phyloP scores from a whole-genome alignment of 1,140 invertebrate species.

The Hylyphantes graminicola region DNA sequence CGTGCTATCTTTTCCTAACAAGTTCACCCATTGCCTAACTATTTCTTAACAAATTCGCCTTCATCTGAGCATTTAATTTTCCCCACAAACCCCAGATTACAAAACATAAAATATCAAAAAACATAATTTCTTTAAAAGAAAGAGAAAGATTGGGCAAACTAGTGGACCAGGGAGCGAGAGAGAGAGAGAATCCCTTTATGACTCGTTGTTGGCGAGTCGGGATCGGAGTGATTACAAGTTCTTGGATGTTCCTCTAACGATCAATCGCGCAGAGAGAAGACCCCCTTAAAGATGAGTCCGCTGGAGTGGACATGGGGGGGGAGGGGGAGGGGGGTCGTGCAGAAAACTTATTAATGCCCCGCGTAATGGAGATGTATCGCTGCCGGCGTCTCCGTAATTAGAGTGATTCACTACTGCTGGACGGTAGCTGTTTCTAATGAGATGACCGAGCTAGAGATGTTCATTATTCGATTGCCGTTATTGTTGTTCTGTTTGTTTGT shows the following conservation, averaged over 20 bases:
- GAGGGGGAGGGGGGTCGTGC: constrained; percentile 35
- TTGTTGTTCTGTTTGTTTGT: constrained; percentile 46
- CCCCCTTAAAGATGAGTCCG: constrained; percentile 53
- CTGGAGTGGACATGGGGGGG: constrained; percentile 41
- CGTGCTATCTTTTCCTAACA: no score
- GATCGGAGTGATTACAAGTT: constrained; percentile 46
- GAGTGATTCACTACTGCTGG: constrained; percentile 44
- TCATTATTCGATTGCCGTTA: constrained; percentile 56
- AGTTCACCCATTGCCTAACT: no score
- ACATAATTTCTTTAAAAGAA: no score
- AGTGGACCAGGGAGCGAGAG: no score
- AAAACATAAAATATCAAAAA: no score
- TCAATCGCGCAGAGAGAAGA: constrained; percentile 38
- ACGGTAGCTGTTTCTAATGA: constrained; percentile 57
- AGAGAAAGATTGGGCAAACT: no score
- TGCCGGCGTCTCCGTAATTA: constrained; percentile 46
- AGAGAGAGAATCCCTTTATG: no score
- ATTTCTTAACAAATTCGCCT: no score
- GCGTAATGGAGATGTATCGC: constrained; percentile 56
- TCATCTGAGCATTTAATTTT: no score
- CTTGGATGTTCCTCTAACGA: constrained; percentile 50
- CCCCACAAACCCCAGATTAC: no score
- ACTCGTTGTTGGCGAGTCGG: neutral
- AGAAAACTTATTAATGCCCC: constrained; percentile 59
- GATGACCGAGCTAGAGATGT: constrained; percentile 52